A percentile compares a stretch with the other conserved stretches of the same genome.
Conservation (phyloP, 2,113 vertebrate genomes). For the Trogon melanurus region DNA sequence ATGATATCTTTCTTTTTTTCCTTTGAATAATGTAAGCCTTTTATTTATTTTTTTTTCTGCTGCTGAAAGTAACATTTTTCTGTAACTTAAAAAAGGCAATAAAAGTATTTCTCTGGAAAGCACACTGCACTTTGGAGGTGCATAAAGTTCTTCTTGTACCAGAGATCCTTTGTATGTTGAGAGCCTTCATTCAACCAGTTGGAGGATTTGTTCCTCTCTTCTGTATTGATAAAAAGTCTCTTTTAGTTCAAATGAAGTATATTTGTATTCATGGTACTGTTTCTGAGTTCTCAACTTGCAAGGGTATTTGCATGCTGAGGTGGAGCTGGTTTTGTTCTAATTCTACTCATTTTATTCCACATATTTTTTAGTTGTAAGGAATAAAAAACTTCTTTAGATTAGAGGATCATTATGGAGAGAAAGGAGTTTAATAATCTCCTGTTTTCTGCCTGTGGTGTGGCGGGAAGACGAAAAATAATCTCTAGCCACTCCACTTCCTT, state of each 20-base stretch:
- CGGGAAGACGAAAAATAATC: neutral
- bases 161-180: neutral
- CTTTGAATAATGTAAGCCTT: constrained; percentile 19
- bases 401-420: neutral
- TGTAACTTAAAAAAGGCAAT: constrained; percentile 9
- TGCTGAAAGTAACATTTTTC: neutral
- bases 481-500: neutral
- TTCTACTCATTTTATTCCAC: constrained; percentile 5
- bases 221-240: neutral
- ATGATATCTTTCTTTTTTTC: neutral
- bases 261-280: constrained; percentile 12
- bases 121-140: neutral
- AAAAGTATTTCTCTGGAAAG: constrained; percentile 15
- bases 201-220: neutral
- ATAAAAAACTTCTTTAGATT: neutral
- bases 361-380: neutral
- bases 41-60: neutral
- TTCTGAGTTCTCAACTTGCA: neutral
- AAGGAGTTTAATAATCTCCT: neutral
- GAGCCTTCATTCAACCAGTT: neutral
- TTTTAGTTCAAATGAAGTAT: neutral
- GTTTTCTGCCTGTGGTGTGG: neutral
- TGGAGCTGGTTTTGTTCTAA: constrained; percentile 20
- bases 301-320: constrained; percentile 22
- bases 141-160: neutral